Conservation (phyloP, 2,888 invertebrate genomes). For the Mythimna pallens region DNA sequence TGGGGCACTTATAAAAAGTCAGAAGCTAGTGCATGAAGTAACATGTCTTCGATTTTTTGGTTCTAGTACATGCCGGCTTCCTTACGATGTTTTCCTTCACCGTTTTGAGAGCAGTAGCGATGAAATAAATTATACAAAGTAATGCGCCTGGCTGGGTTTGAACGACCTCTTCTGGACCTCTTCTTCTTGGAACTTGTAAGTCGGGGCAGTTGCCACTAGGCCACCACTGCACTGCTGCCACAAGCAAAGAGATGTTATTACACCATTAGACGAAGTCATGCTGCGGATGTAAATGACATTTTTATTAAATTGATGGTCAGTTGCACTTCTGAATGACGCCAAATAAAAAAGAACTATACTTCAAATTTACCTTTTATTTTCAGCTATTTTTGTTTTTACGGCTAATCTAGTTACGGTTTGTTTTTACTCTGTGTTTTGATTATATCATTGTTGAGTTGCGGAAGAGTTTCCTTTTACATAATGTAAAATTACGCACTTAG, state of each 20-base stretch:
- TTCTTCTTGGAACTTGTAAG: too few species aligned
- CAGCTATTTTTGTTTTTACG: neutral
- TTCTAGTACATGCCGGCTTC: too few species aligned
- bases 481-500: constrained; percentile 14
- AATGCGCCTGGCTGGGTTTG: too few species aligned
- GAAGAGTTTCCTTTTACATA: constrained; percentile 23
- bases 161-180: too few species aligned
- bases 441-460: constrained; percentile 27
- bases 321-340: neutral
- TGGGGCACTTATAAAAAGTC: too few species aligned
- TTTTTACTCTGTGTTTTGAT: constrained; percentile 6
- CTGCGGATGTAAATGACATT: neutral
- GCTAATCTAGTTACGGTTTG: constrained; percentile 10
- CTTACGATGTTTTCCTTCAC: too few species aligned
- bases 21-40: too few species aligned
- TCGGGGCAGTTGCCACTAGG: too few species aligned
- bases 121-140: too few species aligned
- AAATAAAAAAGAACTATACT: neutral
- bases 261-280: neutral
- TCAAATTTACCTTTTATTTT: neutral
- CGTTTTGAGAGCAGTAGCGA: too few species aligned
- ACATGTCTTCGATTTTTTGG: too few species aligned
- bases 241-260: neutral
- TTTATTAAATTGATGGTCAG: neutral
- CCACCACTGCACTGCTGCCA: too few species aligned